Conservation (phyloP, 2,113 vertebrate genomes). For the Okapia johnstoni region DNA sequence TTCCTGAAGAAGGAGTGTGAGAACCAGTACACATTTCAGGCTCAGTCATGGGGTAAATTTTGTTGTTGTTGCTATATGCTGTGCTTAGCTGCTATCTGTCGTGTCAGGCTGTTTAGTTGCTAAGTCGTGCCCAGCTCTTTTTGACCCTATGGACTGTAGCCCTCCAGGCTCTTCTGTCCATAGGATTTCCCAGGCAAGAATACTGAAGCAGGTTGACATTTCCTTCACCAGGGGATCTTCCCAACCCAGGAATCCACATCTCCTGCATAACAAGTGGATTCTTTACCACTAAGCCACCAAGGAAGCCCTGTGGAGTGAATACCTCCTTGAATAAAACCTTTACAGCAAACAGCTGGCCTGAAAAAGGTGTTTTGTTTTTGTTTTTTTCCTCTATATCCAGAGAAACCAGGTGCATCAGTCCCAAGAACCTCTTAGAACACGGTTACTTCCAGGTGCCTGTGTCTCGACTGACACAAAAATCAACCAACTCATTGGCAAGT, state of each 20-base stretch:
- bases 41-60: neutral
- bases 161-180: neutral
- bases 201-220: neutral
- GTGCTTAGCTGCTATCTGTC: neutral
- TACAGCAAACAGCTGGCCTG: neutral
- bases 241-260: neutral
- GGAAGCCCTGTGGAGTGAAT: neutral
- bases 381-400: neutral
- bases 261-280: neutral
- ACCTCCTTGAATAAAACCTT: neutral
- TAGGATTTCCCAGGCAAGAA: neutral
- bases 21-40: neutral
- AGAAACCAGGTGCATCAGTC: neutral
- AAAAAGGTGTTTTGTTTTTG: neutral
- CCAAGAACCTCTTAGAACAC: neutral
- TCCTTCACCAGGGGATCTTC: neutral
- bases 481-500: neutral
- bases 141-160: neutral
- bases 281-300: neutral
- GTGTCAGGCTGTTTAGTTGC: neutral
- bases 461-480: neutral
- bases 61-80: rapidly evolving
- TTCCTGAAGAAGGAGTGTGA: neutral
- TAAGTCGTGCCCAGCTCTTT: neutral
- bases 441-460: neutral